phyloP scores from a whole-genome alignment of 30 jellyfish, hydroid and myxozoan genomes.

The Rhopilema esculentum region DNA sequence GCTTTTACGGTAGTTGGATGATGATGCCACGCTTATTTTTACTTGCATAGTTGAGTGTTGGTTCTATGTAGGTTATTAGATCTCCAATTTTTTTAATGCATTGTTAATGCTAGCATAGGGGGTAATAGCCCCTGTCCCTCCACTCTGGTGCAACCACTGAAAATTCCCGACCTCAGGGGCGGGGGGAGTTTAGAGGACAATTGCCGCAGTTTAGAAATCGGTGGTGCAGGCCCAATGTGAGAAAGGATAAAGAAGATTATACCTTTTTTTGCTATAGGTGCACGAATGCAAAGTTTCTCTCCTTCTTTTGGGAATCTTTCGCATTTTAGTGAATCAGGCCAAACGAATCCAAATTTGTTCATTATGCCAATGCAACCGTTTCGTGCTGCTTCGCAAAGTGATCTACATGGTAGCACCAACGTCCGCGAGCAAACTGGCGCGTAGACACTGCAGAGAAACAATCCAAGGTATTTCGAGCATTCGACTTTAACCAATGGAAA shows the following conservation, averaged over 20 bases:
- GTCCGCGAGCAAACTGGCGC: conserved; percentile 78
- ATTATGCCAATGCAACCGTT: conserved; percentile 71
- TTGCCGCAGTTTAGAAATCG: too few species aligned
- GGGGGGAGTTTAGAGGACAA: too few species aligned
- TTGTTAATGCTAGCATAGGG: too few species aligned
- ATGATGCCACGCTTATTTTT: too few species aligned
- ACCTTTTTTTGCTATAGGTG: neutral
- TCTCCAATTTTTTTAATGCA: too few species aligned
- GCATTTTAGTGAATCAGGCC: conserved; percentile 86
- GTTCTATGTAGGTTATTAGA: too few species aligned
- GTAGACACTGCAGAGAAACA: conserved; percentile 82
- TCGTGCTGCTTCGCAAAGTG: conserved; percentile 77
- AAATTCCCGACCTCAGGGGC: too few species aligned
- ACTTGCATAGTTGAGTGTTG: too few species aligned
- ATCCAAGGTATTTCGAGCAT: conserved; percentile 74
- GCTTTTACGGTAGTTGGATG: too few species aligned
- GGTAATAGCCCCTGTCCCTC: too few species aligned
- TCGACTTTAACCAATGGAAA: conserved; percentile 73
- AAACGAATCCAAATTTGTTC: conserved; percentile 68
- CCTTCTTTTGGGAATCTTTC: conserved; percentile 58
- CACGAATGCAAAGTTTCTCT: conserved; percentile 27
- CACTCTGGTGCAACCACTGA: too few species aligned
- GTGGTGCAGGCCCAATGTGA: neutral
- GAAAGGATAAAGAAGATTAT: neutral
- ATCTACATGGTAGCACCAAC: conserved; percentile 80